phyloP scores from a whole-genome alignment of 1,140 invertebrate genomes.

The Lordiphosa mommai region DNA sequence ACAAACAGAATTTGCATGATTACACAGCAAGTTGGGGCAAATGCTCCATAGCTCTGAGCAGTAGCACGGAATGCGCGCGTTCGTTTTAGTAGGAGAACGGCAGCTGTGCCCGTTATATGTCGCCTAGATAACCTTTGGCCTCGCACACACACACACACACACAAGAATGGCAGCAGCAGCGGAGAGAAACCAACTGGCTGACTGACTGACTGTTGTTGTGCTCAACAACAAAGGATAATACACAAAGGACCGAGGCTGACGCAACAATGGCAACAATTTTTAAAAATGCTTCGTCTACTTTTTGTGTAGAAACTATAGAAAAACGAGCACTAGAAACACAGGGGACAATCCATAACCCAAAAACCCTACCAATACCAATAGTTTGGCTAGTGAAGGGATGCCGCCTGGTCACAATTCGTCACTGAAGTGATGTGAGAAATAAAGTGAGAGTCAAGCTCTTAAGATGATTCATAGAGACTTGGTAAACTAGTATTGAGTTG shows the following conservation, averaged over 20 bases:
- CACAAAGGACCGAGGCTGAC: conserved; percentile 67
- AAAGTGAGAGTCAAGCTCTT: conserved; percentile 13
- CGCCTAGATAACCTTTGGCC: conserved; percentile 74
- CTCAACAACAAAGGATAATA: conserved; percentile 64
- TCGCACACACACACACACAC: conserved; percentile 31
- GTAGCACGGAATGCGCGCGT: conserved; percentile 20
- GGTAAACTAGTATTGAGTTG: too few species aligned
- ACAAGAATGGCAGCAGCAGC: conserved; percentile 5
- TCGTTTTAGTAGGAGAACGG: conserved; percentile 22
- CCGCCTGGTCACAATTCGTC: conserved; percentile 35
- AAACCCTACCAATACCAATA: conserved; percentile 32
- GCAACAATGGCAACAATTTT: conserved; percentile 73
- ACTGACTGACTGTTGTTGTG: conserved; percentile 41
- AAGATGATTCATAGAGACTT: background rate
- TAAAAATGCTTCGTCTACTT: conserved; percentile 53
- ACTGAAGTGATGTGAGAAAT: conserved; percentile 19
- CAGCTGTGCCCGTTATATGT: conserved; percentile 63
- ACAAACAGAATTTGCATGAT: conserved; percentile 39
- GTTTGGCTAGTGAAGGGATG: conserved; percentile 6
- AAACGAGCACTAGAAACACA: conserved; percentile 24
- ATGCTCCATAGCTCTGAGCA: conserved; percentile 1
- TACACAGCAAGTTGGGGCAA: conserved; percentile 1
- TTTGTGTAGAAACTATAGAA: conserved; percentile 70
- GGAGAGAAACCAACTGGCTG: conserved; percentile 34
- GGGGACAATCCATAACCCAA: conserved; percentile 31